A percentile compares a stretch with the other conserved stretches of the same genome.
These are phyloP conservation scores for Oxyura jamaicensis DNA, from an alignment of 2,113 vertebrate species.

Conservation along the genomic window DNA sequence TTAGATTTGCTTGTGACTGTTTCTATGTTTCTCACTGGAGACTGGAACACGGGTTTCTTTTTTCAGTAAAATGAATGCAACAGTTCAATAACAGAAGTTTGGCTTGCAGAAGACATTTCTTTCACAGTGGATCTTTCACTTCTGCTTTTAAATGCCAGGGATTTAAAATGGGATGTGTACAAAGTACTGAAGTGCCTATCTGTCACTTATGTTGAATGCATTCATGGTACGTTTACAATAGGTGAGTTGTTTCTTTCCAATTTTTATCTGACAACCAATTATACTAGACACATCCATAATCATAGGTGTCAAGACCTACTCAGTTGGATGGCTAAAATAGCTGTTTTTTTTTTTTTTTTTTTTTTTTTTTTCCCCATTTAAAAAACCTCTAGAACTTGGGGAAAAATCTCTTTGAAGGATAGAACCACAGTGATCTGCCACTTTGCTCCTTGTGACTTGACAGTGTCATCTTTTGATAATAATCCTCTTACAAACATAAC, in stretches of 20 bases:
- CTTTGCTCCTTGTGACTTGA: not conserved
- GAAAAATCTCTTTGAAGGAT: not conserved
- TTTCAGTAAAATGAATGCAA: not conserved
- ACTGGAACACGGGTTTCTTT: not conserved
- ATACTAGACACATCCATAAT: not conserved
- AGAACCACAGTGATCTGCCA: not conserved
- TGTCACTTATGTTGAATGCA: not conserved
- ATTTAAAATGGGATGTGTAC: not conserved
- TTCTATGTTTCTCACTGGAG: not conserved
- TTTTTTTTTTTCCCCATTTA: not conserved
- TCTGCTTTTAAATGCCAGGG: not conserved
- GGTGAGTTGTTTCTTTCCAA: not conserved
- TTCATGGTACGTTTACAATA: accelerated
- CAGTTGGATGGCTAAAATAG: not conserved
- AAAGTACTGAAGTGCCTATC: not conserved
- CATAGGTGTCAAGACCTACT: not conserved
- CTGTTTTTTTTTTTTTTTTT: not conserved
- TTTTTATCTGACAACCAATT: not conserved
- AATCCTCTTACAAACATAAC: not conserved
- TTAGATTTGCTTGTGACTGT: not conserved
- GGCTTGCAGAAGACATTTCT: not conserved
- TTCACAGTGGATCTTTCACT: not conserved
- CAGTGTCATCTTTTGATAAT: not conserved
- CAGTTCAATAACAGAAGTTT: not conserved
- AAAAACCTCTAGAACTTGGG: not conserved